Evolutionary conservation across 2,888 invertebrate genomes (phyloP), one percentile per base, ranked within the genome.

Genomic region (Gymnosoma rotundatum): DNA sequence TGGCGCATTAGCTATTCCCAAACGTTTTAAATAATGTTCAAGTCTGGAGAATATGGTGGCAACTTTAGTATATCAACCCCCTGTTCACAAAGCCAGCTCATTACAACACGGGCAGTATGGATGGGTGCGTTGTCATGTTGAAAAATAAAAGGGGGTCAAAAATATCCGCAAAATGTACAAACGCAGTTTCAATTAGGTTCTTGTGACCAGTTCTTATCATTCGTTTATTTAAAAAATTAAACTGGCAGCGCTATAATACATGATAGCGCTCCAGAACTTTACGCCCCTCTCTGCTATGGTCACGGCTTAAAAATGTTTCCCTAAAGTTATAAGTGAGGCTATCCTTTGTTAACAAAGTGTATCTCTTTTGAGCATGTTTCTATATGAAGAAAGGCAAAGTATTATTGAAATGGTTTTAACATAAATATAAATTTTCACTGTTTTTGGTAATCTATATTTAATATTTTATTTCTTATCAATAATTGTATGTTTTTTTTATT

Each of bases 211-310:
- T 14, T n/a, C 48, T 45, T 0, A 21, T 48, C 32, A 70, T 45
- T 70, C 70, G 58, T n/a, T 45, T 42, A 70, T 70, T 58, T 20
- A 70, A 58, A 58, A 69, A 69, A 38, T 54, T 54, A 42, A 69
- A 52, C 16, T 50, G 8, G 8, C n/a, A 63, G 63, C 45, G 18
- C 45, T 20, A 54, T 56, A 38, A 9, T 9, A 38, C 38, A 8
- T 38, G 38, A 6, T 4, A 52, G 54, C 67, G 36, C 67, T 36
- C 20, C 38, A 54, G 5, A 52, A 10, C 50, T 18, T 38, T 38
- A 38, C 10, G 38, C 38, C 38, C 5, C 32, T 16, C 14, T 70
- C 58, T 58, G 21, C n/a, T 58, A 25, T 58, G 45, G 45, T 48
- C 45, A 45, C 25, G 38, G 38, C 38, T 38, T 38, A 38, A 38